Evolutionary conservation across 2,888 invertebrate genomes (phyloP), one percentile per base, ranked within the genome.

Genomic region (Pristionchus maxplancki): DNA sequence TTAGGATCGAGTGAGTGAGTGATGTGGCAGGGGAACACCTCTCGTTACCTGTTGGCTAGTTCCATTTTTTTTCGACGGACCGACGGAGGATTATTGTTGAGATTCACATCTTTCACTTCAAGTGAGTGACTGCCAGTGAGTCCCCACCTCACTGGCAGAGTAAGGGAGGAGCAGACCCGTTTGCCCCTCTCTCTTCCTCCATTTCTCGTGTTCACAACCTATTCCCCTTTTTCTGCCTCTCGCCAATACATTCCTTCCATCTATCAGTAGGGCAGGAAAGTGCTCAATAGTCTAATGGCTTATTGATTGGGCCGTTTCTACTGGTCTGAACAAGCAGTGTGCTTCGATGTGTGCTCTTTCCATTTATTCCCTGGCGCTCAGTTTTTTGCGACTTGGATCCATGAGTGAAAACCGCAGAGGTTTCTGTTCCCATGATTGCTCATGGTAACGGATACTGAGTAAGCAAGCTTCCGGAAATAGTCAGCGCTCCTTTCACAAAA

Each of bases 1-100:
- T 74, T 74, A 74, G 74, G 40, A 74, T 64, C 64, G 74, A 74
- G 28, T 31, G 64, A 67, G 64, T 67, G 64, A 31, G 64, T 67
- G 64, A 67, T 67, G 64, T 1, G 64, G 31, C 31, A 34, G 34
- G 8, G 28, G 64, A 31, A 28, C 28, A 31, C 13, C 15, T 34
- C 28, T 62, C 8, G n/a, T 62, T n/a, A 24, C 24, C n/a, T n/a
- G n/a, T 62, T 50, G 2, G 17, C 50, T 0, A 20, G 50, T 50
- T 50, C 17, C 20, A 15, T 50, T 17, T 4, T 17, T 50, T 50
- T 50, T 50, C 50, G 15, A 4, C 17, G 48, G 11, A 48, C 17
- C 50, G 15, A 50, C 17, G 20, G 50, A 15, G n/a, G n/a, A n/a
- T n/a, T n/a, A n/a, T n/a, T n/a, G n/a, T n/a, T n/a, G n/a, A n/a